Conservation (phyloP, 2,888 invertebrate species). For the Coenonympha glycerion region DNA sequence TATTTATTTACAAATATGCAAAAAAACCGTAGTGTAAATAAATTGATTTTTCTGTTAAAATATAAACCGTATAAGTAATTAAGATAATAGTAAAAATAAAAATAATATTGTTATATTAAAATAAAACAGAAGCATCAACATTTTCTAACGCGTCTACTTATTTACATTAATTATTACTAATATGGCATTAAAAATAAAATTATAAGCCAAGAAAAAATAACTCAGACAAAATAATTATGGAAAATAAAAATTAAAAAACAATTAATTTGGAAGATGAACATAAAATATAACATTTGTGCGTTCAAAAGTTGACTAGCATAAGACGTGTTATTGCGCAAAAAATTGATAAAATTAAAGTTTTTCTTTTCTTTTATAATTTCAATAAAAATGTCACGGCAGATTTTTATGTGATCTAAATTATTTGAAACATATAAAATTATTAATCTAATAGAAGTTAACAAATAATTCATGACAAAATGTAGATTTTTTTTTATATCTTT, state of each 20-base stretch:
- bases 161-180: slow-evolving; percentile 69
- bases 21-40: slow-evolving; percentile 58
- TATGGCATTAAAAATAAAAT: slow-evolving; percentile 68
- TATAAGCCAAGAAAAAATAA: slow-evolving; percentile 43
- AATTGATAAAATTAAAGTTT: slow-evolving; percentile 36
- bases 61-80: slow-evolving; percentile 45
- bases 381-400: slow-evolving; percentile 1
- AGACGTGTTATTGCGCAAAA: slow-evolving; percentile 72
- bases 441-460: background rate
- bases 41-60: slow-evolving; percentile 46
- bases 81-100: slow-evolving; percentile 39
- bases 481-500: background rate
- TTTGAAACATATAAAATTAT: no score
- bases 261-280: slow-evolving; percentile 35
- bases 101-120: slow-evolving; percentile 43
- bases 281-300: slow-evolving; percentile 60
- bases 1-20: slow-evolving; percentile 60
- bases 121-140: slow-evolving; percentile 57
- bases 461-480: background rate
- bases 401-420: background rate
- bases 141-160: slow-evolving; percentile 59
- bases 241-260: slow-evolving; percentile 39
- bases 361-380: background rate
- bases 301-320: slow-evolving; percentile 73
- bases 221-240: slow-evolving; percentile 32